Evolutionary conservation across 2,888 invertebrate species (phyloP).

Genomic region (Cheilosia variabilis): DNA sequence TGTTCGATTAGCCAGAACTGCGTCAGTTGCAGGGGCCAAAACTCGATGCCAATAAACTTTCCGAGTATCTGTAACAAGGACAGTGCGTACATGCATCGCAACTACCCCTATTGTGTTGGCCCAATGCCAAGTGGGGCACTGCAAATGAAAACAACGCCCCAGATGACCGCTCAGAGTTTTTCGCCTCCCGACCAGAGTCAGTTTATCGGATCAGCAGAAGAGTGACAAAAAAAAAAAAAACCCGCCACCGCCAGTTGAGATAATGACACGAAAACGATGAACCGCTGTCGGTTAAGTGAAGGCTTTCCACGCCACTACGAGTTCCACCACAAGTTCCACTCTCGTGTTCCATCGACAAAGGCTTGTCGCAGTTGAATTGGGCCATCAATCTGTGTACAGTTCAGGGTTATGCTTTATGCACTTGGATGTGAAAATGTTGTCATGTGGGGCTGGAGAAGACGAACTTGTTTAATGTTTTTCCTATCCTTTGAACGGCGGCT

Average conservation of each 20-base stretch:
- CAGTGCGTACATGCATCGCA: constrained; percentile 52
- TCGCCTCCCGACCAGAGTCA: constrained; percentile 29
- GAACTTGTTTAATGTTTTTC: background rate
- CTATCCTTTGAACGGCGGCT: background rate
- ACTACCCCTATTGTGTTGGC: constrained; percentile 23
- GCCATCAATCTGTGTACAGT: constrained; percentile 54
- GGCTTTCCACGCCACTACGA: constrained; percentile 41
- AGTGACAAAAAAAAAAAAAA: constrained; percentile 17
- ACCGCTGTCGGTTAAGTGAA: constrained; percentile 53
- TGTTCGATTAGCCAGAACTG: constrained; percentile 14
- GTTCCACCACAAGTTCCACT: constrained; percentile 16
- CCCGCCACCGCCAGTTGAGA: constrained; percentile 40
- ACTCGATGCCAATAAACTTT: constrained; percentile 29
- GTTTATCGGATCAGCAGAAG: constrained; percentile 25
- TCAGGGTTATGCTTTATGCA: constrained; percentile 25
- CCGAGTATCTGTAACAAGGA: constrained; percentile 48
- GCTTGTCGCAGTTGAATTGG: constrained; percentile 22
- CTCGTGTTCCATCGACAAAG: constrained; percentile 27
- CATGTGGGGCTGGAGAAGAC: background rate
- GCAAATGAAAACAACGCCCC: background rate
- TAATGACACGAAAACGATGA: constrained; percentile 60
- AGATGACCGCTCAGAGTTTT: background rate
- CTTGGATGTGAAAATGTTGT: background rate
- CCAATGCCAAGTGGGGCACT: constrained; percentile 61
- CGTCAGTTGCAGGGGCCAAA: constrained; percentile 14